Percentiles rank a stretch among this genome's conserved stretches.
Conservation (phyloP, 2,797 vertebrate species). For the Pteronotus mesoamericanus region DNA sequence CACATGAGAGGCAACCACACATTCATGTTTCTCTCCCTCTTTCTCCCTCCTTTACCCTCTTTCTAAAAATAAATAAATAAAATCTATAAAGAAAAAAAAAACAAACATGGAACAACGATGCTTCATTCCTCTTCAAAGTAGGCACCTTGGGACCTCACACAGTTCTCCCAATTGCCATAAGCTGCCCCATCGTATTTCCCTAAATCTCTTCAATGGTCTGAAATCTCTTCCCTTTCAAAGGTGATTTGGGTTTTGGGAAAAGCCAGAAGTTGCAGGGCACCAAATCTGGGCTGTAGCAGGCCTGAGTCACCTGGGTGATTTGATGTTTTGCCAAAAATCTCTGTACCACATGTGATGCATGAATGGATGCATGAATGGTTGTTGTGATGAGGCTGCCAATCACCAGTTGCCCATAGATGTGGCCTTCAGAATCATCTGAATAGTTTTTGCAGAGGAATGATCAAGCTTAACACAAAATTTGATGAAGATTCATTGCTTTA, state of each 20-base stretch:
- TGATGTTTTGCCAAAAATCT: neutral
- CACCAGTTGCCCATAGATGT: neutral
- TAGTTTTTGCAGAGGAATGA: neutral
- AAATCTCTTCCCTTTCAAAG: neutral
- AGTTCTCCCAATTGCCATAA: neutral
- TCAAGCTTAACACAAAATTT: neutral
- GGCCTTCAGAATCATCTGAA: neutral
- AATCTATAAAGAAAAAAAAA: too few species aligned
- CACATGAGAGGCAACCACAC: too few species aligned
- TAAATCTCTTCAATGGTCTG: neutral
- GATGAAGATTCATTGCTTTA: neutral
- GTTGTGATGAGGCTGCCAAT: neutral
- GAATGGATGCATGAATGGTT: neutral
- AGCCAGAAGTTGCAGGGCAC: neutral
- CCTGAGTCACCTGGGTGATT: neutral
- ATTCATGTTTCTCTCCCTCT: too few species aligned
- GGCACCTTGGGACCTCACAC: neutral
- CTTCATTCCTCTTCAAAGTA: neutral
- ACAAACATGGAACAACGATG: neutral
- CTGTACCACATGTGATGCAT: neutral
- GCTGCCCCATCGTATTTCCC: neutral
- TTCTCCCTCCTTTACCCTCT: too few species aligned
- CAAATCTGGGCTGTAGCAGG: neutral
- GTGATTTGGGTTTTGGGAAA: neutral
- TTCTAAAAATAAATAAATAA: too few species aligned